phyloP scores from a whole-genome alignment of 2,888 invertebrate species.

The Unio delphinus region DNA sequence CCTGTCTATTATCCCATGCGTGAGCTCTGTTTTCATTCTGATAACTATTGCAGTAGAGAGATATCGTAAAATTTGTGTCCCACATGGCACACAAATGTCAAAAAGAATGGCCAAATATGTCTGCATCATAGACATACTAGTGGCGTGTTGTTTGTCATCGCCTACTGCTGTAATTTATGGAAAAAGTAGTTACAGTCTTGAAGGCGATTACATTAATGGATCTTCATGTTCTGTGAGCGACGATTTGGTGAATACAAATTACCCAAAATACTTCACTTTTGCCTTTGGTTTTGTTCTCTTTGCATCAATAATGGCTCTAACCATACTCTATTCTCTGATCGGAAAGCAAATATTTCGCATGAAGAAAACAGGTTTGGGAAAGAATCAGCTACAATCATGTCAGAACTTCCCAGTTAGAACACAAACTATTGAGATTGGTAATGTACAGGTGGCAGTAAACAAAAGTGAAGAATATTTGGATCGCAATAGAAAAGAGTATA shows the following conservation, averaged over 20 bases:
- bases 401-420: too few relatives aligned
- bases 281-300: conserved; percentile 9
- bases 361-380: background rate
- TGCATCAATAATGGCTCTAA: conserved; percentile 5
- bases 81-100: background rate
- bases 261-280: conserved; percentile 7
- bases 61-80: too few relatives aligned
- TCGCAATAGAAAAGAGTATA: too few relatives aligned
- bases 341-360: conserved; percentile 7
- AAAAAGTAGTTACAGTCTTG: background rate
- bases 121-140: conserved; percentile 6
- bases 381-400: too few relatives aligned
- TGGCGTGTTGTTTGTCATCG: conserved; percentile 12
- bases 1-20: too few relatives aligned
- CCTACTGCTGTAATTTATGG: conserved; percentile 18
- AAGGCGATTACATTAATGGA: conserved; percentile 5
- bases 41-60: too few relatives aligned
- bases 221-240: conserved; percentile 10
- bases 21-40: too few relatives aligned
- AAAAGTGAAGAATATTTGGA: too few relatives aligned
- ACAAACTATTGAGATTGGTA: too few relatives aligned
- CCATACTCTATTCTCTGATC: conserved; percentile 13
- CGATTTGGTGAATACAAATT: conserved; percentile 6
- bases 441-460: too few relatives aligned
- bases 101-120: conserved; percentile 3